Conservation (phyloP, 2,113 vertebrate species). For the Callocephalon fimbriatum region DNA sequence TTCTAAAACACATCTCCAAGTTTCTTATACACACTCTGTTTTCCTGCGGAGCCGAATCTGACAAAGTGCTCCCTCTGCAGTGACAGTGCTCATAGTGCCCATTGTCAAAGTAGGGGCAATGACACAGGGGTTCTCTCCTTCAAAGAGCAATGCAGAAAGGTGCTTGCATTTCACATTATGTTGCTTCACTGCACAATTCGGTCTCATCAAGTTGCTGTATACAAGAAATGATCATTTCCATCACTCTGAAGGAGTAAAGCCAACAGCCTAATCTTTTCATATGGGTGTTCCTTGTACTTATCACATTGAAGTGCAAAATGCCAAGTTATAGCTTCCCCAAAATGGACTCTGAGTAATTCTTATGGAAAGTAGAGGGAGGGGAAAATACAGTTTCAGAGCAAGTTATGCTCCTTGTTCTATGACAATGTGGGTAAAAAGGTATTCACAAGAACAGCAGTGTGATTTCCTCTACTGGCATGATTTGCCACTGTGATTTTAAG, state of each 20-base stretch:
- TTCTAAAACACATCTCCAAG: neutral
- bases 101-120: neutral
- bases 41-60: neutral
- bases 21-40: neutral
- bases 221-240: neutral
- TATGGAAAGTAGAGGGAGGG: neutral
- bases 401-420: neutral
- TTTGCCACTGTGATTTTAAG: fast-evolving
- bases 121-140: neutral
- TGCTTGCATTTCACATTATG: neutral
- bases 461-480: neutral
- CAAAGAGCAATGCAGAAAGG: neutral
- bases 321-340: neutral
- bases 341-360: neutral
- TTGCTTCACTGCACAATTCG: neutral
- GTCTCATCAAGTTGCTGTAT: neutral
- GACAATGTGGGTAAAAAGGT: neutral
- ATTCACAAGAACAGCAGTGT: neutral
- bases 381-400: neutral
- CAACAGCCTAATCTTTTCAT: neutral
- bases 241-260: neutral
- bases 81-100: neutral
- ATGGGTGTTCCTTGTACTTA: neutral
- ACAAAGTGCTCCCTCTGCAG: neutral
- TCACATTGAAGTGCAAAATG: neutral